Base-by-base conservation (phyloP, 2,888 invertebrate species). In the Stenurella melanura region DNA sequence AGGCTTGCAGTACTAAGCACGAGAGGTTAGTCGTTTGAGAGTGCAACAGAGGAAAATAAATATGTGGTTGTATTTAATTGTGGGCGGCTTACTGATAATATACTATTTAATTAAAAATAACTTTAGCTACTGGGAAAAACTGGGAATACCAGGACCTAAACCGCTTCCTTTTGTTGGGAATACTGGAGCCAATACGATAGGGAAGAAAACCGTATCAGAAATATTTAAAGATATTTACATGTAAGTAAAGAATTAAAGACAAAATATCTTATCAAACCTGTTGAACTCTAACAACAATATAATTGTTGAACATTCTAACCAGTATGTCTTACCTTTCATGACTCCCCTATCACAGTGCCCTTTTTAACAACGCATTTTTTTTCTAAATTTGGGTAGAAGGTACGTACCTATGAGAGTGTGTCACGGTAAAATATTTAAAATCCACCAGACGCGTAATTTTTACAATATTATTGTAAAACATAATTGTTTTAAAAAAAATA, bases 181-280 rank as follows among this genome's bases (percentile, higher is more conserved):
- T 80, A 69, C 87, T 11, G 82, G 82, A 15, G 81, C 81, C 15
- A 78, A 81, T 15, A 42, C 86, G 11, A 73, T 83, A 6, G 77
- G 81, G 61, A 83, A 82, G 74, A 85, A 83, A 78, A 82, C 85
- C 54, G 54, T 85, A 0, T 83, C 85, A 2, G 78, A 85, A 69
- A 78, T 86, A 21, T 84, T 83, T 61, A 54, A 70, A 6, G 85
- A 87, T 56, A 80, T 87, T 54, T 87, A 87, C 82, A 84, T 84
- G 87, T 87, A 80, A 83, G 71, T 58, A 58, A 9, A 19, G 19
- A 12, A 12, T 19, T 58, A 1, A 18, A 11, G 21, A 21, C 10
- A 58, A 21, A 19, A 58, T n/a, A 57, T 6, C 17, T 11, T 0
- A 57, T 57, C 21, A 26, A 26, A 4, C 21, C 21, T 26, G 4